These are phyloP conservation scores for Ploceus nigricollis DNA, from an alignment of 2,113 vertebrate genomes.

Conservation along the genomic window DNA sequence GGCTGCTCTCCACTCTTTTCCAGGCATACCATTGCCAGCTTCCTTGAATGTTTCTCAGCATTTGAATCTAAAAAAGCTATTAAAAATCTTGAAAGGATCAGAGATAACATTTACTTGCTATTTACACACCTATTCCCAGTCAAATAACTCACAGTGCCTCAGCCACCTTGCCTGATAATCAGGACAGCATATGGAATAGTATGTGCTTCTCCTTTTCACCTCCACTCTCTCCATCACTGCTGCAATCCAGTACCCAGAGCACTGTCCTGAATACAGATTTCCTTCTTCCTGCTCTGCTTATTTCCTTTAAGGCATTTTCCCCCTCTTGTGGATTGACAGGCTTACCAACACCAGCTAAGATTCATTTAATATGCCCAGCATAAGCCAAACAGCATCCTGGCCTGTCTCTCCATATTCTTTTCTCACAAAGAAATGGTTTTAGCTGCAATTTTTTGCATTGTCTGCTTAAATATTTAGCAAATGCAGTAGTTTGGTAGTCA, in stretches of 20 bases:
- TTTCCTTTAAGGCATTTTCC: constrained; percentile 11
- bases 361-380: constrained; percentile 12
- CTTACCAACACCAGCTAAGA: neutral
- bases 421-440: neutral
- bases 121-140: neutral
- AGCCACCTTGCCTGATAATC: neutral
- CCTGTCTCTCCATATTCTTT: neutral
- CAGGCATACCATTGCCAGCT: neutral
- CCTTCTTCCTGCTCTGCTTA: neutral
- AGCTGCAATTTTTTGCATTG: neutral
- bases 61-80: neutral
- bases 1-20: neutral
- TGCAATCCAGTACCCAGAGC: neutral
- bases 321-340: neutral
- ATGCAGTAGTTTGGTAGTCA: neutral
- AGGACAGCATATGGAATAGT: neutral
- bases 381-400: neutral
- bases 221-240: neutral
- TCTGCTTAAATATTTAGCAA: constrained; percentile 38
- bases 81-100: neutral
- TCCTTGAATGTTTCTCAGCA: neutral
- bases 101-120: neutral
- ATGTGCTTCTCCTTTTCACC: neutral
- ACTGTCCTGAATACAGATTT: constrained; percentile 47
- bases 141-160: neutral